These are phyloP conservation scores for Lomographa bimaculata DNA, from an alignment of 2,888 invertebrate species.

Conservation along the genomic window DNA sequence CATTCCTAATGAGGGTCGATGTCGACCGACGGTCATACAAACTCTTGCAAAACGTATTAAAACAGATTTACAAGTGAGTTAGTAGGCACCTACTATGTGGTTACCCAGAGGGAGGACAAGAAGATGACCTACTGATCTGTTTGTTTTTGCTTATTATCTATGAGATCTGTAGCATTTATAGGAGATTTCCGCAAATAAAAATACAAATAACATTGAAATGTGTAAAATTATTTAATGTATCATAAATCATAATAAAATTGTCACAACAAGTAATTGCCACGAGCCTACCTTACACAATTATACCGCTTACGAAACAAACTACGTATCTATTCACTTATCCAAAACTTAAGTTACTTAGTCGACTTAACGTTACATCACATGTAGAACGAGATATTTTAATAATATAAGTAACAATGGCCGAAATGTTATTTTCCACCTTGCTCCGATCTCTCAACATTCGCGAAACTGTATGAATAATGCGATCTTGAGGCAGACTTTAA, in stretches of 20 bases:
- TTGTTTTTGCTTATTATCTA: too few relatives aligned
- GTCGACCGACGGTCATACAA: too few relatives aligned
- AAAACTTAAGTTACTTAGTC: constrained; percentile 56
- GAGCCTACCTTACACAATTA: constrained; percentile 63
- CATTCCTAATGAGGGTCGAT: too few relatives aligned
- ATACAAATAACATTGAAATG: constrained; percentile 42
- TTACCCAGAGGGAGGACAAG: too few relatives aligned
- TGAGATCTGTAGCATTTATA: too few relatives aligned
- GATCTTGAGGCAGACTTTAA: constrained; percentile 6
- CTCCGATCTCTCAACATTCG: constrained; percentile 49
- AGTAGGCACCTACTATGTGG: too few relatives aligned
- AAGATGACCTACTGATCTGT: too few relatives aligned
- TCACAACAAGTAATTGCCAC: constrained; percentile 79
- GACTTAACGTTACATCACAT: constrained; percentile 82
- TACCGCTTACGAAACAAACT: constrained; percentile 55
- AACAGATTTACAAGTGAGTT: too few relatives aligned
- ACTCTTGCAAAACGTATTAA: too few relatives aligned
- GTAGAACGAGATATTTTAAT: constrained; percentile 76
- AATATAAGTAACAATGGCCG: constrained; percentile 71
- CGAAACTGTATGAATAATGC: constrained; percentile 7
- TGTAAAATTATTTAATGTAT: constrained; percentile 79
- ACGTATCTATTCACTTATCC: constrained; percentile 48
- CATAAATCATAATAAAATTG: constrained; percentile 73
- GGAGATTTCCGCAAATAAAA: too few relatives aligned
- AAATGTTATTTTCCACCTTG: constrained; percentile 47